Percentiles rank a stretch among this genome's conserved stretches.
These are phyloP conservation scores for Nylanderia fulva DNA, from an alignment of 1,140 invertebrate genomes.

Conservation along the genomic window DNA sequence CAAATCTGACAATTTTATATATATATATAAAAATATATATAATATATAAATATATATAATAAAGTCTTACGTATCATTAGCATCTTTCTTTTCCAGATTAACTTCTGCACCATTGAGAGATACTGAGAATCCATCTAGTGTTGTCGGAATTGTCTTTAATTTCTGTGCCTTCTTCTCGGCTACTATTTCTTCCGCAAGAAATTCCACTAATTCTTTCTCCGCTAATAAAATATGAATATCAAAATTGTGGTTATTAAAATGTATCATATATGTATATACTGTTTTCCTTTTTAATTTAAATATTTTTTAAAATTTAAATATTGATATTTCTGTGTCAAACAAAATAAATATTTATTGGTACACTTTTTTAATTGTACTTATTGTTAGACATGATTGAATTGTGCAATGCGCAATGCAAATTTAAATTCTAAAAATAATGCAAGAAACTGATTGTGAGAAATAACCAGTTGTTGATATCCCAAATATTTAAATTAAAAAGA, in stretches of 20 bases:
- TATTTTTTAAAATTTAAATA: no score
- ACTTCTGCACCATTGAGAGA: conserved; percentile 92
- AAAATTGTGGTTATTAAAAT: background rate
- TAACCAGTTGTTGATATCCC: no score
- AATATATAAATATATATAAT: background rate
- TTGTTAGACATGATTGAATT: conserved; percentile 29
- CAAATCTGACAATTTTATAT: background rate
- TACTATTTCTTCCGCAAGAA: conserved; percentile 95
- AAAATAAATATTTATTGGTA: conserved; percentile 42
- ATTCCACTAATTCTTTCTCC: conserved; percentile 94
- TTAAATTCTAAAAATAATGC: background rate
- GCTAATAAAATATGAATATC: conserved; percentile 86
- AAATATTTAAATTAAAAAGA: no score
- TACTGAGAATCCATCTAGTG: conserved; percentile 92
- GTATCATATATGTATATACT: background rate
- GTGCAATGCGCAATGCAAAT: conserved; percentile 8
- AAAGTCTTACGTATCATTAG: conserved; percentile 90
- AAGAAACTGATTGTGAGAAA: no score
- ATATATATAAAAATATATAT: background rate
- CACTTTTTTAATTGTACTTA: background rate
- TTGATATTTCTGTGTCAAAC: no score
- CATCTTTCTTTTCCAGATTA: conserved; percentile 90
- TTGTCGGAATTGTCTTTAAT: conserved; percentile 90
- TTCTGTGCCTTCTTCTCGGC: conserved; percentile 94
- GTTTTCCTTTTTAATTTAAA: no score